Evolutionary conservation across 1,140 invertebrate genomes (phyloP).

Genomic region (Drosophila littoralis): DNA sequence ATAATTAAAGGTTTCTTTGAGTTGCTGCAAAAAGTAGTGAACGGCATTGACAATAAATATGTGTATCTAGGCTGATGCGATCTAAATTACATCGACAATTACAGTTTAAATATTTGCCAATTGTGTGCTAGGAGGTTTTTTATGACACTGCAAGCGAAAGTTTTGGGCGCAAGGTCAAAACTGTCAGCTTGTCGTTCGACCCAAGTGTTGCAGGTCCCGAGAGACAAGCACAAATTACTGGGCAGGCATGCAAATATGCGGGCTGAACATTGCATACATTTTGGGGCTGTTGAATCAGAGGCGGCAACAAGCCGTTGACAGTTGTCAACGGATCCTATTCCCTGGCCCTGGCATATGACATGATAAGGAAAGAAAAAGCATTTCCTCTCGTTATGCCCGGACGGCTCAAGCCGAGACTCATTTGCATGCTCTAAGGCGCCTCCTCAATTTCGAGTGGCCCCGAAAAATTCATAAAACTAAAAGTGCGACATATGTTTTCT

Average conservation of each 20-base stretch:
- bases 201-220: constrained; percentile 33
- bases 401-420: constrained; percentile 27
- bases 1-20: constrained; percentile 69
- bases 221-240: constrained; percentile 44
- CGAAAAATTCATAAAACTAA: constrained; percentile 46
- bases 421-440: constrained; percentile 71
- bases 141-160: constrained; percentile 31
- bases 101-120: constrained; percentile 75
- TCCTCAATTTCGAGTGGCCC: constrained; percentile 47
- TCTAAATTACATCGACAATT: constrained; percentile 66
- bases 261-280: constrained; percentile 65
- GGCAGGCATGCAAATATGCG: constrained; percentile 70
- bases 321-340: constrained; percentile 50
- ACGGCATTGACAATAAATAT: constrained; percentile 27
- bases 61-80: constrained; percentile 30
- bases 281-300: constrained; percentile 14
- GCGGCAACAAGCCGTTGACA: constrained; percentile 71
- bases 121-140: constrained; percentile 31
- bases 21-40: constrained; percentile 31
- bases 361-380: constrained; percentile 21
- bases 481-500: constrained; percentile 56
- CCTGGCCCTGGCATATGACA: constrained; percentile 41
- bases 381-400: background rate
- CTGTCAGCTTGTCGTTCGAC: background rate
- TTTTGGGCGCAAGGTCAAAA: constrained; percentile 44